phyloP scores from a whole-genome alignment of 2,113 vertebrate genomes.

The Ariopsis seemanni region DNA sequence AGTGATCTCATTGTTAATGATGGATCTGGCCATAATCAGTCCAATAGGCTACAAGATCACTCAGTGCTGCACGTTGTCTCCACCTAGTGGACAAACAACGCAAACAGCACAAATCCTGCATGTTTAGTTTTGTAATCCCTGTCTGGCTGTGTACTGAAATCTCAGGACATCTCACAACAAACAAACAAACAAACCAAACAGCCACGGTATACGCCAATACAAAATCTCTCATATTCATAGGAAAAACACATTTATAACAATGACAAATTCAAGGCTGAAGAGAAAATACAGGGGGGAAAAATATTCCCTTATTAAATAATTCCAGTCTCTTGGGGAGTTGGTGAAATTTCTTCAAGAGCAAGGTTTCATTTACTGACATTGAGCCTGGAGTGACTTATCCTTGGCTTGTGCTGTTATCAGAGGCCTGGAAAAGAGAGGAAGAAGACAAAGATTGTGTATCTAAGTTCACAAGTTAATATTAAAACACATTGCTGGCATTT shows the following conservation, averaged over 20 bases:
- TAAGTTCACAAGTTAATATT: not conserved
- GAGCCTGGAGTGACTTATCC: constrained; percentile 9
- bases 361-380: not conserved
- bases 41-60: not conserved
- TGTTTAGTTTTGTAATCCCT: not conserved
- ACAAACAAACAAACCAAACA: constrained; percentile 9
- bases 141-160: not conserved
- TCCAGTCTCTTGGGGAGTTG: not conserved
- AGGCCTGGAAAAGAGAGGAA: constrained; percentile 61
- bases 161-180: not conserved
- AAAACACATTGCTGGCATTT: not conserved
- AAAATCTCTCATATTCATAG: not conserved
- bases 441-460: constrained; percentile 26
- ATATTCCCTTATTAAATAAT: not conserved
- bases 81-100: constrained; percentile 36
- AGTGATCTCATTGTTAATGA: not conserved
- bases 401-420: constrained; percentile 74
- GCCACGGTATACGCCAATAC: not conserved
- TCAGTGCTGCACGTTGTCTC: not conserved
- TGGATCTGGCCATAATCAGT: not conserved
- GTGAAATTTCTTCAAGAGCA: not conserved
- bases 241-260: not conserved
- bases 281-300: not conserved
- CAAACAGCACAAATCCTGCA: not conserved
- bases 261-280: not conserved